phyloP scores from a whole-genome alignment of 2,888 invertebrate genomes.

The Polymixis flavicincta region DNA sequence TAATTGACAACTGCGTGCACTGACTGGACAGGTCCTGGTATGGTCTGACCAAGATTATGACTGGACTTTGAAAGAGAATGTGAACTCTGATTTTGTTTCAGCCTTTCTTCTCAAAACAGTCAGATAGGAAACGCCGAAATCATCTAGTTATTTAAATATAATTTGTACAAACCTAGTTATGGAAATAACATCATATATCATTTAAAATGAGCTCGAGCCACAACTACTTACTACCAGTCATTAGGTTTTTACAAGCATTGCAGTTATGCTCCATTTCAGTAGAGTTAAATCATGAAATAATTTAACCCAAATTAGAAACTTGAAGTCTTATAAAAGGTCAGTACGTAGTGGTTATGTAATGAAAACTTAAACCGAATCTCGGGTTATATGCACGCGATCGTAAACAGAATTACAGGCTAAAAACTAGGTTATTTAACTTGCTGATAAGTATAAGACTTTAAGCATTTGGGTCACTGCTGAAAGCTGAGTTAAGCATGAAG shows the following conservation, averaged over 20 bases:
- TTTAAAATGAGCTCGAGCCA: neutral
- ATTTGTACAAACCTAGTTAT: no score
- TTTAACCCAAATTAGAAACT: neutral
- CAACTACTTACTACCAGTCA: neutral
- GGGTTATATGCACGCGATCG: constrained; percentile 36
- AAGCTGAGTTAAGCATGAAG: no score
- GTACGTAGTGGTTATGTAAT: constrained; percentile 20
- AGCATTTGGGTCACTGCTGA: neutral
- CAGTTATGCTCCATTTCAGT: neutral
- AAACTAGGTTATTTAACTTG: constrained; percentile 27
- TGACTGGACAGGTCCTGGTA: no score
- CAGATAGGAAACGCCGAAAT: no score
- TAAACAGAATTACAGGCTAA: constrained; percentile 34
- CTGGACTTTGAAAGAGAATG: no score
- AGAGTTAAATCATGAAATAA: neutral
- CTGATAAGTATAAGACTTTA: neutral
- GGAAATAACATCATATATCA: no score
- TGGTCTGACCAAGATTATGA: no score
- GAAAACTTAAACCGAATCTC: constrained; percentile 16
- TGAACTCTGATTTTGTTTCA: no score
- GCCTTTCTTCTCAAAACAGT: no score
- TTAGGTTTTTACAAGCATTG: neutral
- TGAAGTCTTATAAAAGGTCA: constrained; percentile 18
- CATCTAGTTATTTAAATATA: no score
- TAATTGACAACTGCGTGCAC: no score